Base-by-base conservation (phyloP, 2,797 vertebrate genomes). In the Chelmon rostratus region DNA sequence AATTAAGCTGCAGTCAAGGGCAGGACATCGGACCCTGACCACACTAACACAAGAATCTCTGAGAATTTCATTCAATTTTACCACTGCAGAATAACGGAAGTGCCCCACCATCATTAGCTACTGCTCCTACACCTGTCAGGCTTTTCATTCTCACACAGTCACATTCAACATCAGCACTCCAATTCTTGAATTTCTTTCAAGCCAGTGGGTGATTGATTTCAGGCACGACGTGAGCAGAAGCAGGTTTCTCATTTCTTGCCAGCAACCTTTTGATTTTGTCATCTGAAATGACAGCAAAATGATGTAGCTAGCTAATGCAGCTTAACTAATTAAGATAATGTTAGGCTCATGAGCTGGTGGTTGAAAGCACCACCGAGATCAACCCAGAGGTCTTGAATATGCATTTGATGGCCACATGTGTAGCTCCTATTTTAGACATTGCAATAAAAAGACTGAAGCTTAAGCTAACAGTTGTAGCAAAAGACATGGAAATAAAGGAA, bases 1-100 rank as follows among this genome's bases (percentile, higher is more conserved):
- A 33, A 38, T 33, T 31, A 53, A 47, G 21, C 52, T 47, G 62
- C 62, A 37, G 50, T 58, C 37, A 72, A 53, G 8, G 35, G 46
- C 6, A 2, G 38, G 37, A 28, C 21, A 44, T 8, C 7, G 2
- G 6, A 57, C 25, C 37, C 57, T 44, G 37, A 68, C 62, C 6
- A 28, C 38, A 52, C 37, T 56, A 44, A 68, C 31, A 28, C 31
- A 28, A 58, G 58, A 46, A 31, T 31, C 28, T 31, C 42, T 33
- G 12, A 31, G 59, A 59, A 59, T 47, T 33, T 11, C 40, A 50
- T 15, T 65, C 21, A 33, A 6, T 40, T 38, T 33, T 38, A 3
- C 46, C 10, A 38, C n/a, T 54, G 40, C 40, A 47, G 52, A 4
- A 31, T 31, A 4, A 31, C 28, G n/a, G 37, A 65, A 12, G 8